Conservation (phyloP, 53 echinoderm and acorn worm species). For the Patiria pectinifera region DNA sequence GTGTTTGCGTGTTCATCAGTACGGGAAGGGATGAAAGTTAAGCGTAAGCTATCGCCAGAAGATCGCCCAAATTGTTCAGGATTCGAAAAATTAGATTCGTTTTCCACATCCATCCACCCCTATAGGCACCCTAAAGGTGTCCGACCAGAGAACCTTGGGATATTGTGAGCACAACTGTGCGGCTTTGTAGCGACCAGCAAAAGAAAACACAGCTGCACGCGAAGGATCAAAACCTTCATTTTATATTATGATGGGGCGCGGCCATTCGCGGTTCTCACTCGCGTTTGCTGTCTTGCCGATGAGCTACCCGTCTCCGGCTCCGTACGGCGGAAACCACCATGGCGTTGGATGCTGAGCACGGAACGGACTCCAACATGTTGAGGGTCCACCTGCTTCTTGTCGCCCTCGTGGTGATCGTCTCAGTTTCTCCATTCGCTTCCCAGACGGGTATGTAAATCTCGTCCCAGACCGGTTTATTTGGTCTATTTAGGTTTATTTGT, state of each 20-base stretch:
- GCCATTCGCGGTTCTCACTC: background rate
- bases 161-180: too few species aligned
- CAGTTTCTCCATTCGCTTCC: conserved; percentile 23
- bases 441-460: conserved; percentile 11
- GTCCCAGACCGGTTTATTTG: background rate
- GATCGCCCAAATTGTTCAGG: too few species aligned
- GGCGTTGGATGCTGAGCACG: background rate
- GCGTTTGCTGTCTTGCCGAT: background rate
- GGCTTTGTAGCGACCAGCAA: too few species aligned
- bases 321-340: background rate
- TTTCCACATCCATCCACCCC: too few species aligned
- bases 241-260: background rate
- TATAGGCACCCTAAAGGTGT: too few species aligned
- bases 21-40: too few species aligned
- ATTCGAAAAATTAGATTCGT: too few species aligned
- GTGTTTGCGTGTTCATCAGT: too few species aligned
- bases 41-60: too few species aligned
- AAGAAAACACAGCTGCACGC: background rate
- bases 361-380: conserved; percentile 11
- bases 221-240: background rate
- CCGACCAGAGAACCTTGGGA: too few species aligned
- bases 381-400: background rate
- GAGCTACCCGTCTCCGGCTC: background rate
- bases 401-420: conserved; percentile 7
- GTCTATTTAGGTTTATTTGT: conserved; percentile 38